Evolutionary conservation across 2,797 vertebrate genomes (phyloP).

Genomic region (Liparis tanakae): DNA sequence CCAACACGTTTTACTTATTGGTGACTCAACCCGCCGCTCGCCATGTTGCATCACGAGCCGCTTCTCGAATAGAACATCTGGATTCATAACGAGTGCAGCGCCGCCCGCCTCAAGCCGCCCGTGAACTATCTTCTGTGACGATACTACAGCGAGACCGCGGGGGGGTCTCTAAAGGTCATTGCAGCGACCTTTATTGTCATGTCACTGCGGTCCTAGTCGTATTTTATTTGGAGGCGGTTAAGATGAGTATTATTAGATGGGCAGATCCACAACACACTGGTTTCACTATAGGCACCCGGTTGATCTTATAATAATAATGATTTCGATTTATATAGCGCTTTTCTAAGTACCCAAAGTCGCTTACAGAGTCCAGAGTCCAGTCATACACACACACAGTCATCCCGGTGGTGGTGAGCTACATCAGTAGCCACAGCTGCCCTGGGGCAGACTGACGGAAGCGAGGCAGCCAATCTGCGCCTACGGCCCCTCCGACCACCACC

Average conservation of each 20-base stretch:
- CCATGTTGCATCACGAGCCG: not conserved
- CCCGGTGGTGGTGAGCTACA: too few relatives aligned
- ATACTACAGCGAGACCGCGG: constrained; percentile 16
- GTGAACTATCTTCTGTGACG: not conserved
- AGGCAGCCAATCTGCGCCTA: too few relatives aligned
- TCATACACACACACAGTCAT: too few relatives aligned
- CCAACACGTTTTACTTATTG: not conserved
- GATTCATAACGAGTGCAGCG: not conserved
- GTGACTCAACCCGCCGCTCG: not conserved
- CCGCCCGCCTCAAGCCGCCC: too few relatives aligned
- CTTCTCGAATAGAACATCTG: not conserved
- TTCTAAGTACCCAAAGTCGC: too few relatives aligned
- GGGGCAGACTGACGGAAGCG: too few relatives aligned
- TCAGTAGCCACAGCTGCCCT: too few relatives aligned
- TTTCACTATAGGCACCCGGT: not conserved
- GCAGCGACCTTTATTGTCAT: not conserved
- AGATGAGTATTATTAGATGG: not conserved
- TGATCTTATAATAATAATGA: too few relatives aligned
- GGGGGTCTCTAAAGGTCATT: constrained; percentile 1
- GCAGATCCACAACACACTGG: not conserved
- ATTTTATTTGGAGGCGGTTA: not conserved
- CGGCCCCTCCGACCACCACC: too few relatives aligned
- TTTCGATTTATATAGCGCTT: too few relatives aligned
- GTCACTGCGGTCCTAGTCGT: not conserved
- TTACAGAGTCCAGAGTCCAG: too few relatives aligned